These are phyloP conservation scores for Drosophila nigricruria DNA, from an alignment of 2,888 invertebrate species.

Conservation along the genomic window DNA sequence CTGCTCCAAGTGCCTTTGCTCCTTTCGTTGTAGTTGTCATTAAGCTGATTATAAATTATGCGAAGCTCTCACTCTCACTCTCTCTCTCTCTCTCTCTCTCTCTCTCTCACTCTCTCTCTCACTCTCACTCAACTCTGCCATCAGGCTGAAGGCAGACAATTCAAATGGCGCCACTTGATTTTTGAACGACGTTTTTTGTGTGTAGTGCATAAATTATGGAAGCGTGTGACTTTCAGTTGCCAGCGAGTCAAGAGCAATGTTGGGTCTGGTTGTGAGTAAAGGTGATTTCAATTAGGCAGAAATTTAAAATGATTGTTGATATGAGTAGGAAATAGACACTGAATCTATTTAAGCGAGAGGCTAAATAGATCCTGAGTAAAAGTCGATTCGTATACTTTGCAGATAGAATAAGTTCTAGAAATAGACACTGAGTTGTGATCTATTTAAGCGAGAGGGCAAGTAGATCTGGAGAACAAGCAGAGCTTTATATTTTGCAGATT, in stretches of 20 bases:
- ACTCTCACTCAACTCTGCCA: no score
- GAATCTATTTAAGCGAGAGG: neutral
- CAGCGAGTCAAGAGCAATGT: neutral
- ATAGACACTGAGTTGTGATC: no score
- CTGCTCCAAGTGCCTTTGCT: slow-evolving; percentile 12
- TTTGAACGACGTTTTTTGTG: slow-evolving; percentile 27
- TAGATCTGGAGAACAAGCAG: no score
- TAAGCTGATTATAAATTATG: slow-evolving; percentile 81
- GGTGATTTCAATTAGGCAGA: neutral
- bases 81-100: slow-evolving; percentile 1
- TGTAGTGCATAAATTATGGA: slow-evolving; percentile 36
- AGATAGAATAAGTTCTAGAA: no score
- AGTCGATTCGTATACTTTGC: no score
- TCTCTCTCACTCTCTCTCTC: slow-evolving; percentile 1
- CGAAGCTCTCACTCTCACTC: slow-evolving; percentile 24
- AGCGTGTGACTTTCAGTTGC: slow-evolving; percentile 30
- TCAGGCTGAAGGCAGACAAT: slow-evolving; percentile 18
- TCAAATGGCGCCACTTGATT: slow-evolving; percentile 51
- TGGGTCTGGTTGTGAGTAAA: neutral
- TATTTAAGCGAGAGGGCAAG: no score
- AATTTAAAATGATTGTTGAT: neutral
- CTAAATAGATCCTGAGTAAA: neutral
- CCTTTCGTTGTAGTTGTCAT: slow-evolving; percentile 68
- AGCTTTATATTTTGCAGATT: neutral
- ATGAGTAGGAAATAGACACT: neutral